Evolutionary conservation across 2,113 vertebrate genomes (phyloP).

Genomic region (Ciconia maguari): DNA sequence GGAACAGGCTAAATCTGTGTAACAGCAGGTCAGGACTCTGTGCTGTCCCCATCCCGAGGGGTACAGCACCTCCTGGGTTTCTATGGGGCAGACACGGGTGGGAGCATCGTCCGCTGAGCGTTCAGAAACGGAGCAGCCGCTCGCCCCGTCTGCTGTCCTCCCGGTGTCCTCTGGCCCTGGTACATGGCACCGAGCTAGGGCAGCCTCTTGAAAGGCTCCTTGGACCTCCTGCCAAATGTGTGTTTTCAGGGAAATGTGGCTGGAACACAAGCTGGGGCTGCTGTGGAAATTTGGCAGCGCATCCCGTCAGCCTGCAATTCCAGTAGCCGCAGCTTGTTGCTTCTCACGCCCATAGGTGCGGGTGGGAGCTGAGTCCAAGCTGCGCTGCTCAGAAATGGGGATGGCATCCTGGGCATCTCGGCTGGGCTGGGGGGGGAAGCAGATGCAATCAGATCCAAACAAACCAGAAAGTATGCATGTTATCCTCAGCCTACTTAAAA

Average conservation of each 20-base stretch:
- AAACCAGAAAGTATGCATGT: fast-evolving
- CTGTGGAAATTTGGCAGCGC: slow-evolving; percentile 1
- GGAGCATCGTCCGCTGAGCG: background rate
- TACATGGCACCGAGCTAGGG: background rate
- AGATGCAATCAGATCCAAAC: background rate
- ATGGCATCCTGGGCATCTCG: background rate
- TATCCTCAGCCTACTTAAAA: background rate
- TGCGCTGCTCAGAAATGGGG: background rate
- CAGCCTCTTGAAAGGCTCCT: background rate
- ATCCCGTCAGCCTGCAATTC: background rate
- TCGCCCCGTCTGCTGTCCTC: background rate
- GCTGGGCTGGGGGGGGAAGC: background rate
- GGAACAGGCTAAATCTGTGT: background rate
- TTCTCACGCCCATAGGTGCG: background rate
- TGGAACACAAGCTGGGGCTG: background rate
- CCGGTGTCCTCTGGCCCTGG: fast-evolving
- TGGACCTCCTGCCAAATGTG: background rate
- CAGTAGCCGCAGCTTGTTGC: background rate
- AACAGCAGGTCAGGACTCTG: background rate
- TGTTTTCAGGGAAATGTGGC: slow-evolving; percentile 18
- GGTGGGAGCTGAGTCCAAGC: background rate
- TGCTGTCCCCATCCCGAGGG: background rate
- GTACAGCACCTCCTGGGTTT: background rate
- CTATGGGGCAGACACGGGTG: background rate
- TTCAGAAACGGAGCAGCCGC: fast-evolving